These are phyloP conservation scores for Cherax quadricarinatus DNA, from an alignment of 1,140 invertebrate genomes.

Conservation along the genomic window DNA sequence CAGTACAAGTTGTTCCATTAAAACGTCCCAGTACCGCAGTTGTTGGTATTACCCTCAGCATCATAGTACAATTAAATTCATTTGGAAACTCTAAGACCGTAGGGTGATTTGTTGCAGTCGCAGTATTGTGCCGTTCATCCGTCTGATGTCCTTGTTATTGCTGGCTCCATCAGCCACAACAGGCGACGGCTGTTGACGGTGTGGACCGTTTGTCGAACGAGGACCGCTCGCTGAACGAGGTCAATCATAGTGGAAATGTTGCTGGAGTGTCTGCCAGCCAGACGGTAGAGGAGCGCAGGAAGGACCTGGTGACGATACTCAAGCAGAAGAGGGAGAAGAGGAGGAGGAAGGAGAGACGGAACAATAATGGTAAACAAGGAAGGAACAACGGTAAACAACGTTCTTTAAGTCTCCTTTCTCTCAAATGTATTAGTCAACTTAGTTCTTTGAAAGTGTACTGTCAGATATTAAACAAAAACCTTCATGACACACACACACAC, in stretches of 20 bases:
- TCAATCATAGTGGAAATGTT: background rate
- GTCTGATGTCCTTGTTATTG: too few species aligned
- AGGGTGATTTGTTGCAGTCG: too few species aligned
- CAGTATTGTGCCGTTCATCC: too few species aligned
- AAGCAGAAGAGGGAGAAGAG: constrained; percentile 15
- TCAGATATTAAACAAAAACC: too few species aligned
- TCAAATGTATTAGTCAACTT: too few species aligned
- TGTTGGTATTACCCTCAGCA: too few species aligned
- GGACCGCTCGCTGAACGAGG: background rate
- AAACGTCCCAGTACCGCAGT: too few species aligned
- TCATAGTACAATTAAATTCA: too few species aligned
- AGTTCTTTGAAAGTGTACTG: too few species aligned
- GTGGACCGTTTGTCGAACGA: background rate
- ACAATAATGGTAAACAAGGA: constrained; percentile 12
- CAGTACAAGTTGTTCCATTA: too few species aligned
- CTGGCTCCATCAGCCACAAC: background rate
- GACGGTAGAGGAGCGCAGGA: background rate
- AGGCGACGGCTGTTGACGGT: background rate
- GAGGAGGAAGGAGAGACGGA: constrained; percentile 10
- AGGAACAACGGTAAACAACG: background rate
- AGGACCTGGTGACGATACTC: background rate
- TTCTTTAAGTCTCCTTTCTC: background rate
- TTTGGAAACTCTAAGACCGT: too few species aligned
- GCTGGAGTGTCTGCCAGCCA: background rate
- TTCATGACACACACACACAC: background rate